Percentiles rank a stretch among this genome's conserved stretches.
These are phyloP conservation scores for Protobothrops mucrosquamatus DNA, from an alignment of 2,113 vertebrate genomes.

Conservation along the genomic window DNA sequence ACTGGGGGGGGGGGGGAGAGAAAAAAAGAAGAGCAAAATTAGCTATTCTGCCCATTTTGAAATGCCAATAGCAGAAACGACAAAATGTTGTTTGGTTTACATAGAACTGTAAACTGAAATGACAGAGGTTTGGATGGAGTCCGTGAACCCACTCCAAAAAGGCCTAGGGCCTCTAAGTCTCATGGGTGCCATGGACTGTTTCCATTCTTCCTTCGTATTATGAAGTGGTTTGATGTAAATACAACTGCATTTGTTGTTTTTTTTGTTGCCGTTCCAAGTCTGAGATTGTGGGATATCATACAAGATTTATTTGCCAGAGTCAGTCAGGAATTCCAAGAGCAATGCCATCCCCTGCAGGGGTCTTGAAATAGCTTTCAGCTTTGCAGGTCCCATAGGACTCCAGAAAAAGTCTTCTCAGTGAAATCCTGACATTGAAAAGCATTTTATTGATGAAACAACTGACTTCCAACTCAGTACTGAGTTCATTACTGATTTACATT, in stretches of 20 bases:
- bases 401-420: slow-evolving; percentile 53
- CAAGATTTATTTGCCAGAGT: not conserved
- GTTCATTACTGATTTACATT: not conserved
- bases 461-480: not conserved
- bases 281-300: not conserved
- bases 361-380: not conserved
- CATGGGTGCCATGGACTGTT: not conserved
- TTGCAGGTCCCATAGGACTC: not conserved
- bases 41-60: not conserved
- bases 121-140: not conserved
- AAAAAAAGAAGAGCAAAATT: not conserved
- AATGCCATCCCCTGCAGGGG: not conserved
- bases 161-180: not conserved
- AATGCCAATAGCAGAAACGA: not conserved
- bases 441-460: not conserved
- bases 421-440: not conserved
- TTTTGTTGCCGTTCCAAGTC: not conserved
- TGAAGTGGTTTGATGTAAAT: not conserved
- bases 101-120: not conserved
- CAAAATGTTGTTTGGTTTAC: not conserved
- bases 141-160: not conserved
- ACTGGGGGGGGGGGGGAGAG: too few relatives aligned
- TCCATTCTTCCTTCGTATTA: not conserved
- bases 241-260: not conserved
- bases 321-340: not conserved